Evolutionary conservation across 2,113 vertebrate species (phyloP), one percentile per base, ranked within the genome.

Genomic region (Pollachius pollachius): DNA sequence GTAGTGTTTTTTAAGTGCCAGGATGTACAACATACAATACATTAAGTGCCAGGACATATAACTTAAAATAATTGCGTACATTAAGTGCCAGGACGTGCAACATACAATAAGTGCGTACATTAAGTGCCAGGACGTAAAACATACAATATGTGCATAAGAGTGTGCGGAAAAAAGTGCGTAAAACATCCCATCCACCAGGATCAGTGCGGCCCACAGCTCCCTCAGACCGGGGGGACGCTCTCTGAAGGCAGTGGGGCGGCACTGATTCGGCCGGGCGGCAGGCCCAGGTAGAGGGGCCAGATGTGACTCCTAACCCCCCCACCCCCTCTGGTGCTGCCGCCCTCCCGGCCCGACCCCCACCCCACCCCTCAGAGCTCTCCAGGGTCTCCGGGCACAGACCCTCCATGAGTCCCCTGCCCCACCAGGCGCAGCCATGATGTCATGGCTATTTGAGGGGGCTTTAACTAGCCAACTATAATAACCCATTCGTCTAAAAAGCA

Each of bases 401-500:
- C 80, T 91, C 86, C 88, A 87, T 90, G 87, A 87, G 88, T 90
- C 88, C 85, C 89, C 83, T 82, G 81, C 80, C 87, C 84, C 87
- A 81, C 72, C 76, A 66, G 76, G 87, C 82, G 84, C 84, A 85
- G 86, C 77, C 80, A 87, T 91, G 89, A 91, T 91, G 89, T 91
- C 87, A 91, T 89, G 86, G 81, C 86, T 90, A 86, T 90, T 91
- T 91, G 86, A 81, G 86, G 80, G 41, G 85, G 84, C 63, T 88
- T 89, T 89, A 90, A 91, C 88, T 84, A 85, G 88, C 89, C 89
- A 91, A 91, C 89, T 87, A 91, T 91, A 91, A 91, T 91, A 91
- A 91, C 84, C 88, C 86, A 87, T 91, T 89, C 87, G 87, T 87
- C 87, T 79, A 87, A 88, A 89, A 89, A 90, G 89, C 82, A 83